These are phyloP conservation scores for Amphipyra berbera DNA, from an alignment of 2,888 invertebrate genomes.

Conservation along the genomic window DNA sequence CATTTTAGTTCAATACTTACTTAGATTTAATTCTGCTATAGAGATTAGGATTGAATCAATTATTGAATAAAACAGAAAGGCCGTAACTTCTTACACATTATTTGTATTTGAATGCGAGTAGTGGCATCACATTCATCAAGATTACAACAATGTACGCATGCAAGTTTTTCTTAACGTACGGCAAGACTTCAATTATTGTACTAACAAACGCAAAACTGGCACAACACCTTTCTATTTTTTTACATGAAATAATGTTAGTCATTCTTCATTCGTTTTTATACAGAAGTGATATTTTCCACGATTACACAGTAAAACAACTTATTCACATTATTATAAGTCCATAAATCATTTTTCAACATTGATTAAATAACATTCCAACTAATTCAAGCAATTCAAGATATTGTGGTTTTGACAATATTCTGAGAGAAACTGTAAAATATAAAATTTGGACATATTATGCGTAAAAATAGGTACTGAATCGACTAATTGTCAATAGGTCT, in stretches of 20 bases:
- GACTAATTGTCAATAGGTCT: no score
- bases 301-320: neutral
- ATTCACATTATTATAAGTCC: no score
- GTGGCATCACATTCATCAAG: slow-evolving; percentile 42
- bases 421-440: no score
- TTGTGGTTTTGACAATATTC: no score
- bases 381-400: no score
- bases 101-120: slow-evolving; percentile 39
- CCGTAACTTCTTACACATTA: slow-evolving; percentile 31
- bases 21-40: neutral
- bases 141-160: slow-evolving; percentile 36
- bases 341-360: no score
- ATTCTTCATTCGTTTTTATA: slow-evolving; percentile 47
- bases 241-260: slow-evolving; percentile 42
- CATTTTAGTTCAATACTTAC: slow-evolving; percentile 10
- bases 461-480: no score
- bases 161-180: slow-evolving; percentile 31
- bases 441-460: no score
- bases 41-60: slow-evolving; percentile 11
- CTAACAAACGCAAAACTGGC: slow-evolving; percentile 48
- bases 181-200: slow-evolving; percentile 50
- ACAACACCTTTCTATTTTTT: slow-evolving; percentile 59
- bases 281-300: slow-evolving; percentile 18
- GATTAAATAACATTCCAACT: no score
- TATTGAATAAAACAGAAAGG: slow-evolving; percentile 15